Percentiles rank a stretch among this genome's conserved stretches.
These are phyloP conservation scores for Temnothorax nylanderi DNA, from an alignment of 1,140 invertebrate genomes.

Conservation along the genomic window DNA sequence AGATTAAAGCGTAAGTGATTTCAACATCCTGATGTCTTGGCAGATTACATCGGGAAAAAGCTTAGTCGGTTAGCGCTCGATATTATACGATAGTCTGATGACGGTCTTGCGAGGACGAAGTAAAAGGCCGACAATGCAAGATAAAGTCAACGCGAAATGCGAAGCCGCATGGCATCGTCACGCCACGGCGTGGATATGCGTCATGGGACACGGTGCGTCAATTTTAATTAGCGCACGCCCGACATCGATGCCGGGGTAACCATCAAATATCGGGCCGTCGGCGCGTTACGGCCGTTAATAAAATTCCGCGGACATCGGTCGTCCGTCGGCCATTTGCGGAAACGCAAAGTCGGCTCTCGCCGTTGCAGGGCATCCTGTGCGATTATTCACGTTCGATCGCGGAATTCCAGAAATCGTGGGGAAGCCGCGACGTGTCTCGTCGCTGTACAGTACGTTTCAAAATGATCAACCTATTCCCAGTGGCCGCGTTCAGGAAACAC, in stretches of 20 bases:
- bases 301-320: constrained; percentile 61
- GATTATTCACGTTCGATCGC: constrained; percentile 59
- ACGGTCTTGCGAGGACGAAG: neutral
- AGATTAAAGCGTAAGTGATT: neutral
- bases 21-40: neutral
- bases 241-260: constrained; percentile 66
- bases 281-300: constrained; percentile 70
- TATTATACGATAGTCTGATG: too few species aligned
- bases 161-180: constrained; percentile 22
- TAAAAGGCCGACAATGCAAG: constrained; percentile 44
- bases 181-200: constrained; percentile 48
- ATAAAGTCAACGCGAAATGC: constrained; percentile 34
- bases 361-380: neutral
- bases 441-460: neutral
- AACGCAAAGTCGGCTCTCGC: constrained; percentile 37
- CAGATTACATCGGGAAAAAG: too few species aligned
- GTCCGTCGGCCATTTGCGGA: constrained; percentile 56
- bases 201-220: constrained; percentile 71
- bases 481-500: too few species aligned
- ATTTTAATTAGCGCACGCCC: constrained; percentile 69
- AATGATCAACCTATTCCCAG: neutral
- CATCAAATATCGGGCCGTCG: constrained; percentile 62
- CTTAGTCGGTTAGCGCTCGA: too few species aligned
- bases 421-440: neutral
- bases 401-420: neutral